Evolutionary conservation across 2,797 vertebrate genomes (phyloP).

Genomic region (Leuciscus waleckii): DNA sequence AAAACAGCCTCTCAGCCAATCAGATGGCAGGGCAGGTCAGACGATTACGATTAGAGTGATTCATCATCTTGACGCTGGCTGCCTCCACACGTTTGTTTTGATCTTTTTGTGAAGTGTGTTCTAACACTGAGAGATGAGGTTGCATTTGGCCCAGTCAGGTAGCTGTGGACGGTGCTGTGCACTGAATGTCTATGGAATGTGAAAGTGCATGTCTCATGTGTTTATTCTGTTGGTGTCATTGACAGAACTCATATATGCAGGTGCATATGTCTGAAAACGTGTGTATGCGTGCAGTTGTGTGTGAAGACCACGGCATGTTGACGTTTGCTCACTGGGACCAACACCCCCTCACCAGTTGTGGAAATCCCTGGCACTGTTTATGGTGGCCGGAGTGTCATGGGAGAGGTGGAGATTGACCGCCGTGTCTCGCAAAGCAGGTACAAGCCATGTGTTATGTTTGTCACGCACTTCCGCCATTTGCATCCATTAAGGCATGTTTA

Average conservation of each 20-base stretch:
- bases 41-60: constrained; percentile 75
- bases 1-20: constrained; percentile 63
- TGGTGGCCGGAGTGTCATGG: neutral
- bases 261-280: neutral
- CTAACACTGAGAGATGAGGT: constrained; percentile 81
- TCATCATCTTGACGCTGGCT: constrained; percentile 74
- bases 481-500: constrained; percentile 64
- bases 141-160: constrained; percentile 65
- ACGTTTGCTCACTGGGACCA: neutral
- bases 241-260: constrained; percentile 53
- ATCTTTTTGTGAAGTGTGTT: constrained; percentile 73
- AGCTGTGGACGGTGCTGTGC: constrained; percentile 4
- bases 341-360: neutral
- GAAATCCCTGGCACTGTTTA: constrained; percentile 11
- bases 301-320: neutral
- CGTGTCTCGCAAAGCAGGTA: neutral
- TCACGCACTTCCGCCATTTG: constrained; percentile 74
- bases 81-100: constrained; percentile 79
- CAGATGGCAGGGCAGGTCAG: constrained; percentile 51
- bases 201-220: constrained; percentile 1
- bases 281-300: neutral
- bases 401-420: neutral
- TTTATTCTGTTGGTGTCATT: constrained; percentile 17
- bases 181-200: constrained; percentile 21
- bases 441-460: constrained; percentile 16